Percentiles rank a stretch among this genome's conserved stretches.
These are phyloP conservation scores for Aphis craccivora DNA, from an alignment of 1,140 invertebrate species.

Conservation along the genomic window DNA sequence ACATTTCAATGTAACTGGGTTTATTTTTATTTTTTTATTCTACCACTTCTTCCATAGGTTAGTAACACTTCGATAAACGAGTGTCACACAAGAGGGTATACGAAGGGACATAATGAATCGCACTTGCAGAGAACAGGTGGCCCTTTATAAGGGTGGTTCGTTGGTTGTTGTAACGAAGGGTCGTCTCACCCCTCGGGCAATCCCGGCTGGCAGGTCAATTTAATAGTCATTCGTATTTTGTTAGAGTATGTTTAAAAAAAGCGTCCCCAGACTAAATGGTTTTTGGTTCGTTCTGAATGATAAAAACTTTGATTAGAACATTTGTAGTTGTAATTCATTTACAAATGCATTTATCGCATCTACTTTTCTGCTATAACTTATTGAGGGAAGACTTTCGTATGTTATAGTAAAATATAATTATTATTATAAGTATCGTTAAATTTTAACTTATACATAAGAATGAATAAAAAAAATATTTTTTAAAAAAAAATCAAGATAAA, in stretches of 20 bases:
- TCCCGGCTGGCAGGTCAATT: conserved; percentile 54
- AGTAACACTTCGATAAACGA: conserved; percentile 53
- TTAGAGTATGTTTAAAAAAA: conserved; percentile 55
- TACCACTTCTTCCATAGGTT: conserved; percentile 32
- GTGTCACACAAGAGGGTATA: conserved; percentile 35
- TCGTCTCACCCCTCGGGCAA: conserved; percentile 36
- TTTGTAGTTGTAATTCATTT: conserved; percentile 34
- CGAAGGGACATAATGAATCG: conserved; percentile 53
- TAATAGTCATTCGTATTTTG: conserved; percentile 58
- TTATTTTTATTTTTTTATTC: conserved; percentile 36
- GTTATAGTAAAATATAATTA: neutral
- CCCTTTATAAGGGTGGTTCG: conserved; percentile 49
- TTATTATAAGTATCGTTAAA: neutral
- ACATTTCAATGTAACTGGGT: conserved; percentile 25
- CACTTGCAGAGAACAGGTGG: conserved; percentile 57
- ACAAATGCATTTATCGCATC: neutral
- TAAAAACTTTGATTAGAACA: conserved; percentile 42
- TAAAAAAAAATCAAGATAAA: neutral
- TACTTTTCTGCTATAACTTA: neutral
- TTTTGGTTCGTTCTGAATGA: conserved; percentile 37
- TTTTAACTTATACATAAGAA: neutral
- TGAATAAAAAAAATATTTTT: neutral
- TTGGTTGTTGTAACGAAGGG: conserved; percentile 54
- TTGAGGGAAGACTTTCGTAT: neutral
- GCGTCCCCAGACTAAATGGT: conserved; percentile 44